phyloP scores from a whole-genome alignment of 23 tunicate species.

The Diplosoma virens region DNA sequence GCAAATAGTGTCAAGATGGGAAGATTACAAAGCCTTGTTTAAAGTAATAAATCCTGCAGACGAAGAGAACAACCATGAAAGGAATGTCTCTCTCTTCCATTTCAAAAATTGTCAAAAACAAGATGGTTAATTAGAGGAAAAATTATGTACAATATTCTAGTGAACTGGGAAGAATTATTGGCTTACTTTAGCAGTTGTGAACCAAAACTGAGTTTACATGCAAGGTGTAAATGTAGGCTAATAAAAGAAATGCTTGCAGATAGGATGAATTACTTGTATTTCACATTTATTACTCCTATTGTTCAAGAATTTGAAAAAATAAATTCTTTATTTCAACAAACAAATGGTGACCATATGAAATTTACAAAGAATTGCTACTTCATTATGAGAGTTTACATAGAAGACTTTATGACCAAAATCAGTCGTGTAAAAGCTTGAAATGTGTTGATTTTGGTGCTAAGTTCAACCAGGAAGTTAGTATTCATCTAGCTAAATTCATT shows the following conservation, averaged over 20 bases:
- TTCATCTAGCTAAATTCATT: background rate
- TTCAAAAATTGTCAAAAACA: background rate
- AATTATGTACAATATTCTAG: background rate
- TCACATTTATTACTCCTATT: too few relatives aligned
- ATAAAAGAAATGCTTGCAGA: too few relatives aligned
- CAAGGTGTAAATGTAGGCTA: constrained; percentile 21
- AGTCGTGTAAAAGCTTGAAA: background rate
- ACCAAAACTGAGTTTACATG: too few relatives aligned
- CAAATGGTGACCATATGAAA: constrained; percentile 2
- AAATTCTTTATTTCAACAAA: too few relatives aligned
- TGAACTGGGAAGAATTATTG: constrained; percentile 3
- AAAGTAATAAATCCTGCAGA: too few relatives aligned
- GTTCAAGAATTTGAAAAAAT: too few relatives aligned
- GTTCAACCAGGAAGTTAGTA: background rate
- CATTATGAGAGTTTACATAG: background rate
- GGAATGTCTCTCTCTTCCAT: background rate
- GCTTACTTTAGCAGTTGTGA: constrained; percentile 15
- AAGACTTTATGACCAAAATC: background rate
- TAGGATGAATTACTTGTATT: too few relatives aligned
- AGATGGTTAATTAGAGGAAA: too few relatives aligned
- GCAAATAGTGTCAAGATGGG: too few relatives aligned
- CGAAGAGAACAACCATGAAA: too few relatives aligned
- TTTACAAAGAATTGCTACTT: background rate
- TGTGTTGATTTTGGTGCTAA: constrained; percentile 12
- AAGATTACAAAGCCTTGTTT: too few relatives aligned